Conservation (phyloP, 2,888 invertebrate species). For the Cataglyphis albicans region DNA sequence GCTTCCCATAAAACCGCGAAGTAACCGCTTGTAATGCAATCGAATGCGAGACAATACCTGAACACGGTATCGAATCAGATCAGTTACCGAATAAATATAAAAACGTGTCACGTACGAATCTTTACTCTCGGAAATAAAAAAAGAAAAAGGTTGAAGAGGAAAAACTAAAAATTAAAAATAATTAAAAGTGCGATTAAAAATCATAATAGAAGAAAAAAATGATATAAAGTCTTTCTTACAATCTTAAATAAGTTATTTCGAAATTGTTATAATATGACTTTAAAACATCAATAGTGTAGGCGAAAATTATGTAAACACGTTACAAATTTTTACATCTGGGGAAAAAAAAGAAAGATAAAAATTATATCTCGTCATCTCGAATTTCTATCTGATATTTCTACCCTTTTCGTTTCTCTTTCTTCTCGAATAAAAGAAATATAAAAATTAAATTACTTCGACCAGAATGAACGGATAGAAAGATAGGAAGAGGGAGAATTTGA, state of each 20-base stretch:
- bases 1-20: not conserved
- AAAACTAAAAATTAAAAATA: not conserved
- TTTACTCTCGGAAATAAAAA: not conserved
- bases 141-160: not conserved
- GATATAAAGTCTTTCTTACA: not conserved
- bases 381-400: constrained; percentile 1
- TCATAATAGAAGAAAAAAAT: not conserved
- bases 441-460: not conserved
- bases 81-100: not conserved
- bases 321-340: not conserved
- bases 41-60: constrained; percentile 31
- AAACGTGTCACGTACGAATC: not conserved
- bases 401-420: not conserved
- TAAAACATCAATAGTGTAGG: not conserved
- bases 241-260: not conserved
- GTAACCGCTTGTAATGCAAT: constrained; percentile 34
- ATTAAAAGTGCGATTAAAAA: not conserved
- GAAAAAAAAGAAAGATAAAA: not conserved
- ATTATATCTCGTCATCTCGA: not conserved
- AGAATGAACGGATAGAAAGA: not conserved
- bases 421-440: constrained; percentile 5
- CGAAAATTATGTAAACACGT: not conserved
- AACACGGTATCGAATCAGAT: not conserved
- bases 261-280: constrained; percentile 2
- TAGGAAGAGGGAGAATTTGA: not conserved